Base-by-base conservation (phyloP, 2,888 invertebrate species). In the Ligdia adustata region DNA sequence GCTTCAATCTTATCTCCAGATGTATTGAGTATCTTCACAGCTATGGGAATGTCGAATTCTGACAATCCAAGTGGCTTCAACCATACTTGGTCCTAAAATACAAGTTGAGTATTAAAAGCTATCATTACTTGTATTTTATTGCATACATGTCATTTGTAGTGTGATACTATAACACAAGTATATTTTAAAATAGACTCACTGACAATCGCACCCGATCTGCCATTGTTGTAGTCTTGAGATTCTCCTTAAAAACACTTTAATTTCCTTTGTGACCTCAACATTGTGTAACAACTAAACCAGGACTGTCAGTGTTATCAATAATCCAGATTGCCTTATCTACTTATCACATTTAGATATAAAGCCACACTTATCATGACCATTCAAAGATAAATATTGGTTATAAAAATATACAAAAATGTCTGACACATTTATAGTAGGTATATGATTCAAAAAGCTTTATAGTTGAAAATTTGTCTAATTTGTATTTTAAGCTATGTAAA, bases 1-100 rank as follows among this genome's bases (percentile, higher is more conserved):
- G 98, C 94, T 75, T 94, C 93, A 4, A 97, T 92, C 57, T 93
- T 92, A 29, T 94, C 93, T 26, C 94, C 94, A 54, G 96, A 95
- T 9, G 94, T 93, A 37, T 94, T 93, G 15, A 96, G 86, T 11
- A 99, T 94, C 69, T 94, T 93, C 9, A 95, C 97, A 9, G 98
- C 98, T 57, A 96, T 91, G 0, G 97, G 96, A 37, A 97, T 94
- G 55, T 96, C 94, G 73, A 97, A 97, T 77, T 96, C 96, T 0
- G 92, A 91, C 24, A 90, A 91, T 1, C 90, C 88, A 32, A 91
- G 90, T 38, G 95, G 95, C 72, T 95, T 95, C 40, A 98, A 92
- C 98, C 99, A 99, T 55, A 98, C 94, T 81, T 95, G 93, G 79
- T 98, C 97, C 90, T 90, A 58, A 14, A 77, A 35, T 14, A 16